Evolutionary conservation across 2,797 vertebrate species (phyloP), one percentile per base, ranked within the genome.

Genomic region (Phyllotis vaccarum): DNA sequence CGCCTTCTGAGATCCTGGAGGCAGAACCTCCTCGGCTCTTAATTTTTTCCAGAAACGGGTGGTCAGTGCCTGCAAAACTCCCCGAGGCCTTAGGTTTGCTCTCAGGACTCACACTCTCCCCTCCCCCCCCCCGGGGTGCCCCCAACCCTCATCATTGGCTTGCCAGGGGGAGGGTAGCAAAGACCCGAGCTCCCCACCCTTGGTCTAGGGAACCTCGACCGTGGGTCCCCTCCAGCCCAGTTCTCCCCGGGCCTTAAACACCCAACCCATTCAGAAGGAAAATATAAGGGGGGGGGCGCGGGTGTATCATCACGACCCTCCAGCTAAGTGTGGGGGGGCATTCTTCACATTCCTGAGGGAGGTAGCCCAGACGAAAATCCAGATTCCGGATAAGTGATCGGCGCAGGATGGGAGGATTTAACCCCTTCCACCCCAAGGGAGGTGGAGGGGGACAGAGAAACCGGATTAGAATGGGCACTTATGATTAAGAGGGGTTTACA

Each of bases 341-440:
- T 97, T 98, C 97, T 56, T 92, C 74, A 75, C 96, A 97, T 97
- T 97, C 92, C 96, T 79, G 95, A 93, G 96, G 92, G 86, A 78
- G 52, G 34, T 14, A 60, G 72, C 54, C 74, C 62, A 94, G 96
- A 93, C 46, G 14, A 85, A 94, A 79, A 92, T 68, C 90, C 70
- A 70, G 96, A 91, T 56, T 82, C 88, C 0, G 54, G 74, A 22
- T 21, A 49, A 64, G 52, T 0, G 92, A 37, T 34, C 66, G 34
- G 95, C 46, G 54, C 64, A 11, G 86, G 90, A 58, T 76, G 90
- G 88, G 81, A 93, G 72, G 68, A 19, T 64, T 96, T 96, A 96
- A 96, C 95, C 90, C 93, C 52, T 94, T 78, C 49, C 29, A 64
- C 22, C 40, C 8, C 24, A 13, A 86, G 21, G 49, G 66, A 82